phyloP scores from a whole-genome alignment of 2,113 vertebrate genomes.

The Vidua macroura region DNA sequence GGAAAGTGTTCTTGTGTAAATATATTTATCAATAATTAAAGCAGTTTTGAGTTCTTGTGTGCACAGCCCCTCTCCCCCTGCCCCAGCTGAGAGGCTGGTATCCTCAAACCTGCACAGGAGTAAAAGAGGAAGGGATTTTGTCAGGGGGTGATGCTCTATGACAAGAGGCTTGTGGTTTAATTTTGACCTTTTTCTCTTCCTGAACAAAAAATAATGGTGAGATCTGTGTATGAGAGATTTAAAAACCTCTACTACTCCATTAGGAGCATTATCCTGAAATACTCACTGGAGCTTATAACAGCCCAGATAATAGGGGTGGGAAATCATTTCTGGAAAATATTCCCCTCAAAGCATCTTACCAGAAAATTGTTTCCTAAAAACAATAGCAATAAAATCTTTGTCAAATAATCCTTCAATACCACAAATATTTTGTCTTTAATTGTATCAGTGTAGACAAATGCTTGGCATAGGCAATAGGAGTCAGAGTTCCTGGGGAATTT shows the following conservation, averaged over 20 bases:
- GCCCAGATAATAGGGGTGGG: constrained; percentile 41
- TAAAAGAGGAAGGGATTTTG: neutral
- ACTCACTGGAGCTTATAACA: constrained; percentile 21
- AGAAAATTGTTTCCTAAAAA: constrained; percentile 44
- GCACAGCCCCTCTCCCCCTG: neutral
- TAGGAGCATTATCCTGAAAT: constrained; percentile 50
- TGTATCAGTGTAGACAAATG: neutral
- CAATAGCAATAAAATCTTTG: constrained; percentile 31
- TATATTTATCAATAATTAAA: constrained; percentile 55
- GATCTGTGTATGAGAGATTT: neutral
- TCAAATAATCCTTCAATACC: constrained; percentile 34
- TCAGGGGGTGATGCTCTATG: neutral
- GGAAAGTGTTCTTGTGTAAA: constrained; percentile 40
- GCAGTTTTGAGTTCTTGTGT: neutral
- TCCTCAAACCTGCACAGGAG: neutral
- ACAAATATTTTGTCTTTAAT: constrained; percentile 30
- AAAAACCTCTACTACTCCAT: constrained; percentile 38
- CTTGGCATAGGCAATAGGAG: neutral
- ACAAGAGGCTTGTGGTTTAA: neutral
- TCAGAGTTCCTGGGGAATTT: neutral
- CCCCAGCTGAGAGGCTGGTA: neutral
- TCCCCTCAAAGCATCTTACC: constrained; percentile 44
- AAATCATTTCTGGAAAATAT: constrained; percentile 46
- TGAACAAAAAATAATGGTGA: neutral
- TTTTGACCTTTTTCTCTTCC: constrained; percentile 23